Evolutionary conservation across 1,140 invertebrate genomes (phyloP), one percentile per base, ranked within the genome.

Genomic region (Tribolium castaneum): DNA sequence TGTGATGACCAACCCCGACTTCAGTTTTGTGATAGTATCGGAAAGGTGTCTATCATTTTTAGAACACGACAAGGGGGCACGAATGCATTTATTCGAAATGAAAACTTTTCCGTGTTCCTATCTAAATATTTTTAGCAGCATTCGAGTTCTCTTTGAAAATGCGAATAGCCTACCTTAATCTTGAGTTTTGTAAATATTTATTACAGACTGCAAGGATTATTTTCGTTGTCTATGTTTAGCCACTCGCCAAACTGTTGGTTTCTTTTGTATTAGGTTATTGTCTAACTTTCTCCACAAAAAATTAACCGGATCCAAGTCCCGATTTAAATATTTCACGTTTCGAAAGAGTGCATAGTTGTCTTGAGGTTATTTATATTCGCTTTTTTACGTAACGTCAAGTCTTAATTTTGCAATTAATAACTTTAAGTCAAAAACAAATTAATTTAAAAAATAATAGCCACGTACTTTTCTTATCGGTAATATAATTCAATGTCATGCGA

Each of bases 1-100:
- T 54, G 52, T 34, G 50, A 73, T 54, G 49, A 52, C 49, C 30
- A 73, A 54, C 34, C 71, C 71, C 52, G 71, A 73, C 49, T 35
- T 51, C 49, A 73, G 71, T 73, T 73, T 73, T 35, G 71, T 73
- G 16, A 73, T 73, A 25, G 71, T 73, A 14, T 51, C 71, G 49
- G 71, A 73, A 73, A 73, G 71, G 71, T 73, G 49, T 52, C 30
- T 30, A 34, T 35, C 59, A 66, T 13, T 34, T 66, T 34, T 66
- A 34, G 59, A 66, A 66, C 30, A 66, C n/a, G n/a, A n/a, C n/a
- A n/a, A 66, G 59, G 30, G 59, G 14, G 30, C 59, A 66, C 59
- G 59, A 66, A 66, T 66, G 59, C 25, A 30, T 25, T 10, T 25
- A 25, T 62, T 62, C 34, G 12, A 62, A 30, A 62, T 62, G 25